Evolutionary conservation across 2,113 vertebrate species (phyloP), one percentile per base, ranked within the genome.

Genomic region (Falco punctatus): DNA sequence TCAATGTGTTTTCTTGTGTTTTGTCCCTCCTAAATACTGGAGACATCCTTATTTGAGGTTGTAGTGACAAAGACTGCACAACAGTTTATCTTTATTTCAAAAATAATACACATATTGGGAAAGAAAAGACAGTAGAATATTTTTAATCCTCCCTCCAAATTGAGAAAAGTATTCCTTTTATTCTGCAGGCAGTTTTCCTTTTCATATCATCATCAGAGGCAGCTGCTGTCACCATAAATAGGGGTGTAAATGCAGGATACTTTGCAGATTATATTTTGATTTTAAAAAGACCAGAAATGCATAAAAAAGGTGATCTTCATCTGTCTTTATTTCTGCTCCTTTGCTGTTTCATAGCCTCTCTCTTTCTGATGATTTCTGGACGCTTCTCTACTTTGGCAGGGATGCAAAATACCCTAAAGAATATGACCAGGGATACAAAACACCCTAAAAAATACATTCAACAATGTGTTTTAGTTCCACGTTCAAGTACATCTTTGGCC

Each of bases 131-230:
- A 92, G 32, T 16, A 72, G 44, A 69, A 14, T 75, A 70, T 92
- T 91, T 97, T 70, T 74, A 94, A 94, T 85, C 54, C 61, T 91
- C 62, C n/a, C 26, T 89, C 51, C 23, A 88, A 88, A 89, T 17
- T 81, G 32, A 92, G 77, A 86, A 74, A 57, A 52, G 24, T 74
- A 64, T 84, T 95, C 35, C 9, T 66, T 81, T 84, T 80, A 69
- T 80, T 89, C 40, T 77, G 38, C 33, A 81, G 70, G 21, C 49
- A 52, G 32, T 80, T 66, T 9, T 93, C 44, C 28, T 78, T 75
- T 82, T 75, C 35, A 7, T 74, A 42, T 28, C 42, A 17, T 55
- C 77, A 71, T 35, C 73, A 67, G 46, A 85, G 38, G 22, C 54
- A 90, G 78, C 52, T 81, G 26, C 58, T 92, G 55, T 82, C 42